Conservation (phyloP, 2,113 vertebrate species). For the Uria lomvia region DNA sequence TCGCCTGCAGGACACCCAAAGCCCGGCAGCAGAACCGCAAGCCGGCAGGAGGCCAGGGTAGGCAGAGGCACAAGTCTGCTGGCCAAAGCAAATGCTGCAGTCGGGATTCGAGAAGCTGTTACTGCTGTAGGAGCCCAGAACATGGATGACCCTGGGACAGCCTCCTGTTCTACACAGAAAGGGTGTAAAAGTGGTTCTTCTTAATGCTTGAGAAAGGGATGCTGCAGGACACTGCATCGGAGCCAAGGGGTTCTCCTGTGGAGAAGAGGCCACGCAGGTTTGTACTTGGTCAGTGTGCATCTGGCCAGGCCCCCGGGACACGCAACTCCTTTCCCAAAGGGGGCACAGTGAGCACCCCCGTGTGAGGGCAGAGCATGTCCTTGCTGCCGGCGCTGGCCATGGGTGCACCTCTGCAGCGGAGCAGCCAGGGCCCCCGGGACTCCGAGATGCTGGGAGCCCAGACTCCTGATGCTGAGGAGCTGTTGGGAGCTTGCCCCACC, state of each 20-base stretch:
- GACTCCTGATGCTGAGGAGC: background rate
- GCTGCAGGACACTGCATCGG: background rate
- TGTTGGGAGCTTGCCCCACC: background rate
- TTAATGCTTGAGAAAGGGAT: background rate
- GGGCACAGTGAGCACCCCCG: background rate
- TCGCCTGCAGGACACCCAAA: background rate
- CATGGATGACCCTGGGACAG: background rate
- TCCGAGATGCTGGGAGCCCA: background rate
- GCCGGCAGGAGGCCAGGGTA: background rate
- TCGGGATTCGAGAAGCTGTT: background rate
- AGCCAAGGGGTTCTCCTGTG: background rate
- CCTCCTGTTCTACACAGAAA: background rate
- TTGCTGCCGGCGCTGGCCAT: fast-evolving
- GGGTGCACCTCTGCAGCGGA: background rate
- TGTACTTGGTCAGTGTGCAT: background rate
- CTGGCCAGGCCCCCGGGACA: background rate
- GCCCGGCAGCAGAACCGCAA: background rate
- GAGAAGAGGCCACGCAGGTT: background rate
- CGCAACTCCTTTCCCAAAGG: background rate
- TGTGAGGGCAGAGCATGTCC: no score
- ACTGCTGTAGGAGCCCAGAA: background rate
- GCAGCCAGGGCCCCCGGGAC: background rate
- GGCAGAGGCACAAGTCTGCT: background rate
- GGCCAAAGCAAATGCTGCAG: background rate
- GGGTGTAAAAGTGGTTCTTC: background rate